Percentiles rank a stretch among this genome's conserved stretches.
These are phyloP conservation scores for Scleropages formosus DNA, from an alignment of 2,797 vertebrate genomes.

Conservation along the genomic window DNA sequence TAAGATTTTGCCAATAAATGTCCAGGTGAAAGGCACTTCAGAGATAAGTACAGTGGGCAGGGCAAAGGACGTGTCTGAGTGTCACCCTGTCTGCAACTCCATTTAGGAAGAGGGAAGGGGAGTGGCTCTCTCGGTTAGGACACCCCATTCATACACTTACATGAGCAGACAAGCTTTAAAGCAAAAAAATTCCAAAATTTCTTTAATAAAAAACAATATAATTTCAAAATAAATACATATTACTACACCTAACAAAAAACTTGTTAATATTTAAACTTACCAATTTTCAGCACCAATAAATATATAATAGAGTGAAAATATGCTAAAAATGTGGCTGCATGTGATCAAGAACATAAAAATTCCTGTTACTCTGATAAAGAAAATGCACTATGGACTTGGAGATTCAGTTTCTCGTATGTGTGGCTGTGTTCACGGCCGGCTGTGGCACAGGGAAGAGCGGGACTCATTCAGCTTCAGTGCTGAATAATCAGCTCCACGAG, in stretches of 20 bases:
- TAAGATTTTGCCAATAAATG: too few species aligned
- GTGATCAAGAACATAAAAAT: conserved; percentile 28
- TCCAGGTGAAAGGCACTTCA: too few species aligned
- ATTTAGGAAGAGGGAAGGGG: neutral
- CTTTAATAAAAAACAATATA: conserved; percentile 96
- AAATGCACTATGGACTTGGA: neutral
- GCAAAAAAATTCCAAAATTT: conserved; percentile 72
- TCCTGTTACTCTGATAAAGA: conserved; percentile 25
- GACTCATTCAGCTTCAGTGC: too few species aligned
- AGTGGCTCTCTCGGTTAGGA: too few species aligned
- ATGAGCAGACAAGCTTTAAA: conserved; percentile 63
- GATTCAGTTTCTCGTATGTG: conserved; percentile 12
- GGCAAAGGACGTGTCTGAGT: neutral
- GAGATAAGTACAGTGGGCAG: neutral
- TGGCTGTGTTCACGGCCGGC: neutral
- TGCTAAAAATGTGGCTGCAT: conserved; percentile 38
- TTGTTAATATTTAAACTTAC: conserved; percentile 82
- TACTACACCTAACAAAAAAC: conserved; percentile 87
- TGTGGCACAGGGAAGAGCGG: neutral
- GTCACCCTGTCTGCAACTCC: too few species aligned
- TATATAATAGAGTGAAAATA: conserved; percentile 56
- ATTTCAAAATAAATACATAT: conserved; percentile 99
- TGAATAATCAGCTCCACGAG: neutral
- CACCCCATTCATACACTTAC: conserved; percentile 36
- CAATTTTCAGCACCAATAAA: conserved; percentile 57